phyloP scores from a whole-genome alignment of 2,888 invertebrate species.

The Rhaphigaster nebulosa region DNA sequence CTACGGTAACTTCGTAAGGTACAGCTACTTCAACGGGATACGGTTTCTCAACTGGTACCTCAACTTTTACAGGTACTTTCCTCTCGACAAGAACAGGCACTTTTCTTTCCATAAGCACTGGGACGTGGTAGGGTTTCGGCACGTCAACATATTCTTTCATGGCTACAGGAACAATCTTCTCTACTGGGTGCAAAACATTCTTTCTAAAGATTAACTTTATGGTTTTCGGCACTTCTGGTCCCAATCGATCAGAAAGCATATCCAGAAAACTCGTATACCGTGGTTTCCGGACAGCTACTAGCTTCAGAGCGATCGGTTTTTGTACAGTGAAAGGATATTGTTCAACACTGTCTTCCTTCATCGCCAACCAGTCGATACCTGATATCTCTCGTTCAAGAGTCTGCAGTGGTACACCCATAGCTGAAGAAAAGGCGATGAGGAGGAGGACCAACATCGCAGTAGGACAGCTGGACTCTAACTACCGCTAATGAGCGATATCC shows the following conservation, averaged over 20 bases:
- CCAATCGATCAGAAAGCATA: background rate
- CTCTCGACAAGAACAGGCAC: background rate
- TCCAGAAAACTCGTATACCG: background rate
- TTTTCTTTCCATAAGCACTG: background rate
- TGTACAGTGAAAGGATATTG: background rate
- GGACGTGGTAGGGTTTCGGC: slow-evolving; percentile 2
- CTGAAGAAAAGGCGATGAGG: background rate
- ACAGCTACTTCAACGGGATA: background rate
- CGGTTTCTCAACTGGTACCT: background rate
- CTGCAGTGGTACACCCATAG: background rate
- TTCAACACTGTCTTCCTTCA: background rate
- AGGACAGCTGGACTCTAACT: background rate
- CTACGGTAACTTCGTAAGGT: background rate
- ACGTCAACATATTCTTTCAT: background rate
- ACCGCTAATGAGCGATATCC: background rate
- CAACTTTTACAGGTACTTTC: background rate
- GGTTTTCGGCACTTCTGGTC: background rate
- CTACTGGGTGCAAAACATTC: background rate
- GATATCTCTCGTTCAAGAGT: background rate
- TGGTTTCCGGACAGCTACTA: background rate
- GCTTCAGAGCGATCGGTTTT: background rate
- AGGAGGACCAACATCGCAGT: background rate
- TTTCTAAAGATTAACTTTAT: background rate
- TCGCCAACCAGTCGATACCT: background rate
- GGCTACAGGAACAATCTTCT: slow-evolving; percentile 3